Base-by-base conservation (phyloP, 2,797 vertebrate genomes). In the Silurus lanzhouensis region DNA sequence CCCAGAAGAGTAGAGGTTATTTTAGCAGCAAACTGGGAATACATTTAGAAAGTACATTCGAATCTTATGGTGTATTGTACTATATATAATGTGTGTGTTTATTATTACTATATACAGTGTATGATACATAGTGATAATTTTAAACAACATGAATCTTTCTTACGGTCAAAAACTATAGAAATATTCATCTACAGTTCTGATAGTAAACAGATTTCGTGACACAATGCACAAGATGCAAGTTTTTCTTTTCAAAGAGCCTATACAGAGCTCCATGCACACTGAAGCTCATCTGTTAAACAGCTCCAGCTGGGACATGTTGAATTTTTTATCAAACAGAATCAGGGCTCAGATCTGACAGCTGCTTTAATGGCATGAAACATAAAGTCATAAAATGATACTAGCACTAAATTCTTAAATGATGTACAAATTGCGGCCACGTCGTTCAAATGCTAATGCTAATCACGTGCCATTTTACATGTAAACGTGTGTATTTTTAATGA, bases 251-350 rank as follows among this genome's bases (percentile, higher is more conserved):
- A 25, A 27, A 31, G 74, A 75, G 72, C n/a, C 14, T 57, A 57
- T 27, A 74, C 22, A 74, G 46, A 15, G 46, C 46, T 25, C 12
- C 5, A 71, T 12, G 22, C 12, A 17, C 71, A 76, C 52, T 10
- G 25, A 31, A 57, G 15, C 52, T 19, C 9, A 76, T 58, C 74
- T 20, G 52, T 48, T 76, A 25, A 25, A 76, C 70, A 83, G 83
- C 68, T 84, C 82, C 87, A 88, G 90, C 75, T 89, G 89, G 89
- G 81, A 87, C 57, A 83, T 86, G 85, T 60, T 89, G 75, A 74
- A 90, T 85, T 83, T 86, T 85, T 89, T 76, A 91, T 86, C 85
- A 86, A 85, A 89, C 72, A 86, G 68, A 84, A 88, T 85, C 81
- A 87, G 52, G 7, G 13, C 74, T 27, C 52, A 76, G 8, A 74